Evolutionary conservation across 2,797 vertebrate species (phyloP).

Genomic region (Coregonus suidteri): DNA sequence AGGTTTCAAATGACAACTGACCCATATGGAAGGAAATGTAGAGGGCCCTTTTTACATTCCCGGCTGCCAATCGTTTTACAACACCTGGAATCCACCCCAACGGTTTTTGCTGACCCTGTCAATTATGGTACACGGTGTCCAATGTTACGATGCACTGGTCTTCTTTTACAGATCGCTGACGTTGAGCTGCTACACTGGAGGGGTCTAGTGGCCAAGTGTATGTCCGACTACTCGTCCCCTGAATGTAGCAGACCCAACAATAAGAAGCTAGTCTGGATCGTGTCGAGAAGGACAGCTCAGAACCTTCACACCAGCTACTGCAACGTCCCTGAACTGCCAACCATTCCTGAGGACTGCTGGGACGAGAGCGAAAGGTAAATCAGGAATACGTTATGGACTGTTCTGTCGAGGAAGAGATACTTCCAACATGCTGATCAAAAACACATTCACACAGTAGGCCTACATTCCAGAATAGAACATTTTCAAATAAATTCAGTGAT

Average conservation of each 20-base stretch:
- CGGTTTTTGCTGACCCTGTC: neutral
- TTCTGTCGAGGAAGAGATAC: neutral
- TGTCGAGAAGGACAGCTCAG: constrained; percentile 92
- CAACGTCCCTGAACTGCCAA: constrained; percentile 89
- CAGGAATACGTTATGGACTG: neutral
- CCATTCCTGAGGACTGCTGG: constrained; percentile 89
- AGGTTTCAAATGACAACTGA: neutral
- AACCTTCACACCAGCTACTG: constrained; percentile 91
- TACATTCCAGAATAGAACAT: too few relatives aligned
- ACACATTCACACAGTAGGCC: too few relatives aligned
- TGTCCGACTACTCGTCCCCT: constrained; percentile 91
- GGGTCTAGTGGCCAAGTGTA: constrained; percentile 88
- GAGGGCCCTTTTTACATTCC: too few relatives aligned
- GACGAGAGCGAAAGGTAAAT: constrained; percentile 86
- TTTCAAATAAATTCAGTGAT: neutral
- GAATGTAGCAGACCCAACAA: constrained; percentile 95
- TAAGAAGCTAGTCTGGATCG: constrained; percentile 92
- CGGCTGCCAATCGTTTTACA: neutral
- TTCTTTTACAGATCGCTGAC: constrained; percentile 82
- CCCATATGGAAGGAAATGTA: neutral
- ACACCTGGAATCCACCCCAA: constrained; percentile 13
- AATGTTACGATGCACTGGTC: constrained; percentile 34
- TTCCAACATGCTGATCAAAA: too few relatives aligned
- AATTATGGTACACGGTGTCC: constrained; percentile 22
- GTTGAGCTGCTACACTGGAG: constrained; percentile 87